Evolutionary conservation across 1,140 invertebrate species (phyloP).

Genomic region (Proctacanthus coquilletti): DNA sequence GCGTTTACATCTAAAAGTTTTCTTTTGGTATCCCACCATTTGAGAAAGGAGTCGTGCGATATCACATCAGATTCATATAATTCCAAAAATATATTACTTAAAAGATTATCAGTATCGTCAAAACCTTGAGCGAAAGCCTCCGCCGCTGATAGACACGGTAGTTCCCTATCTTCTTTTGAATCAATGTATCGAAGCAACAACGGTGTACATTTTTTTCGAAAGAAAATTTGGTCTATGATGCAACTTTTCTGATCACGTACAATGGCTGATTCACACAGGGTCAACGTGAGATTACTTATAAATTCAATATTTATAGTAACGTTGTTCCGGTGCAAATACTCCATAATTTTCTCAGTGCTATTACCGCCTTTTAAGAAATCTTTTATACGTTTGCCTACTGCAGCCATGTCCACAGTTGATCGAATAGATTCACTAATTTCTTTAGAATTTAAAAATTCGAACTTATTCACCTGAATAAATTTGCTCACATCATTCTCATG

Average conservation of each 20-base stretch:
- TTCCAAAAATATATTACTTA: conserved; percentile 14
- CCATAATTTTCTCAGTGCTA: no score
- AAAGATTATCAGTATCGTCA: conserved; percentile 16
- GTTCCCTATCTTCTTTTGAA: conserved; percentile 17
- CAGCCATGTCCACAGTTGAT: no score
- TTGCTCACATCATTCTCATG: no score
- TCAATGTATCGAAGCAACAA: conserved; percentile 17
- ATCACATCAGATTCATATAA: conserved; percentile 20
- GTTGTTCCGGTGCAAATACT: no score
- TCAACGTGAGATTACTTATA: conserved; percentile 20
- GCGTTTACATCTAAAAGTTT: no score
- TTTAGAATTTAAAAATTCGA: no score
- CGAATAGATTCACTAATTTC: no score
- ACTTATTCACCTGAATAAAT: no score
- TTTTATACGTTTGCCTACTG: no score
- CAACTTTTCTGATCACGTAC: conserved; percentile 3
- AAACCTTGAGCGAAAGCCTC: conserved; percentile 15
- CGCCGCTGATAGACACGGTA: conserved; percentile 18
- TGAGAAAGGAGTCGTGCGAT: conserved; percentile 19
- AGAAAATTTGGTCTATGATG: conserved; percentile 4
- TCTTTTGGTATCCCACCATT: conserved; percentile 22
- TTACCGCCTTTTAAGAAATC: no score
- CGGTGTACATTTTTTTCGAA: conserved; percentile 15
- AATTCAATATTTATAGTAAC: conserved; percentile 18
- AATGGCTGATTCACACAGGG: conserved; percentile 17